phyloP scores from a whole-genome alignment of 2,113 vertebrate species.

The Dasypus novemcinctus region DNA sequence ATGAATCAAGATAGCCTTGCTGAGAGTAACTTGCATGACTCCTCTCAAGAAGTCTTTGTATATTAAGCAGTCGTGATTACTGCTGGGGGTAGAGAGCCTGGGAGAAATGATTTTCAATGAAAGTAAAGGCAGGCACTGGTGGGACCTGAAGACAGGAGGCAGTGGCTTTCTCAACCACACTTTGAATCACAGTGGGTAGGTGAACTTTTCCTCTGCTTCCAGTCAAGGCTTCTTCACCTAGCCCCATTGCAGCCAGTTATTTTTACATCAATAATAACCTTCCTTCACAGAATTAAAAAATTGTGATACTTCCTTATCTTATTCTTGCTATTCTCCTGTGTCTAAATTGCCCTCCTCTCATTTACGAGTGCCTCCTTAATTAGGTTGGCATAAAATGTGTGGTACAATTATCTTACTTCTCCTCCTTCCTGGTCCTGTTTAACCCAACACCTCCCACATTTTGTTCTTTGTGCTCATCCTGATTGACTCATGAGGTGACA shows the following conservation, averaged over 20 bases:
- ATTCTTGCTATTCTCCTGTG: neutral
- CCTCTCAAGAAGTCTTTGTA: neutral
- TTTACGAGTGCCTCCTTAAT: constrained; percentile 36
- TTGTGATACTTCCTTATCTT: neutral
- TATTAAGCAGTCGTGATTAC: neutral
- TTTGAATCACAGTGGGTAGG: neutral
- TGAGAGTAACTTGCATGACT: neutral
- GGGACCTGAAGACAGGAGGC: neutral
- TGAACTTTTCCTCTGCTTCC: neutral
- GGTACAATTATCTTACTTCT: constrained; percentile 30
- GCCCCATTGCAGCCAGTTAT: neutral
- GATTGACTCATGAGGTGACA: constrained; percentile 47
- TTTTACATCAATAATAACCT: neutral
- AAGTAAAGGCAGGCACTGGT: neutral
- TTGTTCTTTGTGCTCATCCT: constrained; percentile 2
- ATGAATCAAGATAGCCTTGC: neutral
- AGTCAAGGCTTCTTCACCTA: neutral
- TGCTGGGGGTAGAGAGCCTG: rapidly evolving
- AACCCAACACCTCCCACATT: constrained; percentile 54
- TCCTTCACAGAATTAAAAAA: neutral
- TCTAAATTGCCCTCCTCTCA: neutral
- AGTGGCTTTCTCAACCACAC: neutral
- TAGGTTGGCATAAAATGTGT: constrained; percentile 14
- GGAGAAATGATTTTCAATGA: neutral
- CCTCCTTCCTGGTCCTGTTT: neutral